These are phyloP conservation scores for Microchrysa polita DNA, from an alignment of 2,888 invertebrate species.

Conservation along the genomic window DNA sequence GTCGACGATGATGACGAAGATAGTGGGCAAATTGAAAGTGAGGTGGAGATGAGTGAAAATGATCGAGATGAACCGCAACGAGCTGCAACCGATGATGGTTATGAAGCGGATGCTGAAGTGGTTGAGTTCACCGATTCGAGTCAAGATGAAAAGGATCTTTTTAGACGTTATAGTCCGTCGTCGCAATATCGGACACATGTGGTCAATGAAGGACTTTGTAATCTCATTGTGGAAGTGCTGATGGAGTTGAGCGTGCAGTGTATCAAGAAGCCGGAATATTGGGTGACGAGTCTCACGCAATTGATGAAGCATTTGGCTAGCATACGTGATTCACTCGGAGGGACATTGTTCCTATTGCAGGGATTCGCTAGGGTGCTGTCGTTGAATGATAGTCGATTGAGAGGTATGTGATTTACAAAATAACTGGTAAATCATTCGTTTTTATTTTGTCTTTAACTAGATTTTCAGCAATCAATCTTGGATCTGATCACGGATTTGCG, in stretches of 20 bases:
- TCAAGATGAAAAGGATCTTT: conserved; percentile 56
- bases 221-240: conserved; percentile 61
- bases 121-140: conserved; percentile 57
- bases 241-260: conserved; percentile 60
- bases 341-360: conserved; percentile 59
- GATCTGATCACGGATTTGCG: conserved; percentile 69
- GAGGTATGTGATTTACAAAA: conserved; percentile 51
- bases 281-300: conserved; percentile 60
- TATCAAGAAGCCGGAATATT: conserved; percentile 56
- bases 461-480: conserved; percentile 72
- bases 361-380: conserved; percentile 61
- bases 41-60: conserved; percentile 61
- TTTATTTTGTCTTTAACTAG: conserved; percentile 60
- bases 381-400: conserved; percentile 57
- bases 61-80: conserved; percentile 60
- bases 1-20: conserved; percentile 53
- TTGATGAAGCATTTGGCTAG: conserved; percentile 61
- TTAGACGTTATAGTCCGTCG: conserved; percentile 59
- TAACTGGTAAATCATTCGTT: conserved; percentile 45
- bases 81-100: conserved; percentile 62
- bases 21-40: conserved; percentile 60
- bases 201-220: conserved; percentile 61
- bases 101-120: conserved; percentile 64
- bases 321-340: conserved; percentile 63
- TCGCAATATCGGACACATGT: conserved; percentile 61